Evolutionary conservation across 2,113 vertebrate species (phyloP).

Genomic region (human): GRCh38 chr14:41670501-41671000

Average conservation of each 20-base stretch:
- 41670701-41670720: slow-evolving; percentile 27
- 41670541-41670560: not conserved
- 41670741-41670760: not conserved
- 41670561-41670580: not conserved
- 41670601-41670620: not conserved
- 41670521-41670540: not conserved
- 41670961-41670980: slow-evolving; percentile 16
- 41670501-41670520: not conserved
- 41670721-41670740: slow-evolving; percentile 13
- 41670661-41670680: not conserved
- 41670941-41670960: slow-evolving; percentile 23
- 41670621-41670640: slow-evolving; percentile 6
- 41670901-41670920: slow-evolving; percentile 33
- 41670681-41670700: not conserved
- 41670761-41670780: not conserved
- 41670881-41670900: slow-evolving; percentile 22
- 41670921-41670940: slow-evolving; percentile 19
- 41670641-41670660: not conserved
- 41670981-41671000: slow-evolving; percentile 4
- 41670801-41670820: not conserved
- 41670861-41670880: not conserved
- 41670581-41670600: not conserved
- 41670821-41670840: not conserved
- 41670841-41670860: not conserved
- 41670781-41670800: not conserved